A percentile compares a stretch with the other conserved stretches of the same genome.
phyloP scores from a whole-genome alignment of 2,113 vertebrate genomes.

The Shinisaurus crocodilurus region DNA sequence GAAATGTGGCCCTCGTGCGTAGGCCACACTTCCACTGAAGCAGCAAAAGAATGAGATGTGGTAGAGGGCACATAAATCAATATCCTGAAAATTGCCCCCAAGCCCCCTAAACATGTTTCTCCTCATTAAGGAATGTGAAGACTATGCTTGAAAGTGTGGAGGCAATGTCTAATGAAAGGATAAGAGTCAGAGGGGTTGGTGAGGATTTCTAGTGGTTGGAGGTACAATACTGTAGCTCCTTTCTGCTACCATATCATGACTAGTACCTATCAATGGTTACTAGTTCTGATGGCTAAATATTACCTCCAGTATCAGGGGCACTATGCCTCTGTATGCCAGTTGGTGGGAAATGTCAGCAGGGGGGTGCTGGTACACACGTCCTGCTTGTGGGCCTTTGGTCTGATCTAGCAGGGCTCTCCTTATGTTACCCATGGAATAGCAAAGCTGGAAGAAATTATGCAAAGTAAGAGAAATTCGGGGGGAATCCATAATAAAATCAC shows the following conservation, averaged over 20 bases:
- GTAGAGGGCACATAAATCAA: background rate
- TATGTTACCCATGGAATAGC: no score
- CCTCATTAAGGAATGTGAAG: background rate
- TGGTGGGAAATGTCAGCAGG: no score
- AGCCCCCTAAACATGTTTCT: background rate
- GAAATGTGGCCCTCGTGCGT: no score
- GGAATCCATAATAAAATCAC: background rate
- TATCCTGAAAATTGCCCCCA: background rate
- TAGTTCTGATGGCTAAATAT: no score
- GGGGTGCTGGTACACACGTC: no score
- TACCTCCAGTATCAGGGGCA: no score
- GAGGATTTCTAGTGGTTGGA: background rate
- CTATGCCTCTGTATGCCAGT: no score
- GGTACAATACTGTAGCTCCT: no score
- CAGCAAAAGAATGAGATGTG: background rate
- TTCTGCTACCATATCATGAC: background rate
- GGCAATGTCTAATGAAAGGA: background rate
- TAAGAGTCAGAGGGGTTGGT: background rate
- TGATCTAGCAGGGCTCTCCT: no score
- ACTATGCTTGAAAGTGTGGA: background rate
- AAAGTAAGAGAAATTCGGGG: background rate
- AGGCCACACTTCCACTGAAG: background rate
- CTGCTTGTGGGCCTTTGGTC: no score
- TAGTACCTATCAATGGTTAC: no score
- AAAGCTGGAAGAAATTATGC: background rate